A percentile compares a stretch with the other conserved stretches of the same genome.
phyloP scores from a whole-genome alignment of 2,888 invertebrate genomes.

The Limulus polyphemus region DNA sequence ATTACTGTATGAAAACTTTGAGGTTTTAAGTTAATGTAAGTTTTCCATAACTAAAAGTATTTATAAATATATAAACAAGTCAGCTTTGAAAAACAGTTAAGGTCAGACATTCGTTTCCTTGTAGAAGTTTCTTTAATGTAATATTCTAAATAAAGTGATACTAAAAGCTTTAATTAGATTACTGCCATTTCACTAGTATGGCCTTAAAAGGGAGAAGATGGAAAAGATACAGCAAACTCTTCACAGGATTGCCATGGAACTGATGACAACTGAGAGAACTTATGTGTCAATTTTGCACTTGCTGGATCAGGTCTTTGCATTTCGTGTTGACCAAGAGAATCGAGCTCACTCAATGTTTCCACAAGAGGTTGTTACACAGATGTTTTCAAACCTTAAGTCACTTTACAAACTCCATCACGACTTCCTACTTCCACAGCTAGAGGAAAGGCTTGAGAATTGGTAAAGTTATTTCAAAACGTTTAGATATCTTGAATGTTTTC shows the following conservation, averaged over 20 bases:
- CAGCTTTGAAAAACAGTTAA: no score
- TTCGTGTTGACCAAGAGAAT: conserved; percentile 47
- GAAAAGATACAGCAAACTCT: conserved; percentile 17
- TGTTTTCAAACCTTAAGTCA: conserved; percentile 52
- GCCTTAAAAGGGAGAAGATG: neutral
- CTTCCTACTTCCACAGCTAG: conserved; percentile 48
- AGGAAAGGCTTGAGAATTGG: conserved; percentile 47
- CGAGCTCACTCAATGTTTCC: conserved; percentile 46
- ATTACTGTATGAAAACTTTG: no score
- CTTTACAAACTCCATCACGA: conserved; percentile 52
- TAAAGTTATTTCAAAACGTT: no score
- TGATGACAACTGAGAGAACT: conserved; percentile 48
- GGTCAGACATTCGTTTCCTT: no score
- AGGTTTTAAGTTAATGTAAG: no score
- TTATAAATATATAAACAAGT: no score
- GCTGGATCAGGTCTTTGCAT: conserved; percentile 50
- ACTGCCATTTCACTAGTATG: no score
- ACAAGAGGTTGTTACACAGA: conserved; percentile 45
- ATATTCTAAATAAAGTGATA: no score
- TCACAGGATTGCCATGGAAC: conserved; percentile 45
- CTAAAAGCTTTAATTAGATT: no score
- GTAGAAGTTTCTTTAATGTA: no score
- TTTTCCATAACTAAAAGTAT: no score
- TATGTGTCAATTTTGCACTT: conserved; percentile 49
- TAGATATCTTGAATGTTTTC: no score